phyloP scores from a whole-genome alignment of 1,140 invertebrate genomes.

The Halictus rubicundus region DNA sequence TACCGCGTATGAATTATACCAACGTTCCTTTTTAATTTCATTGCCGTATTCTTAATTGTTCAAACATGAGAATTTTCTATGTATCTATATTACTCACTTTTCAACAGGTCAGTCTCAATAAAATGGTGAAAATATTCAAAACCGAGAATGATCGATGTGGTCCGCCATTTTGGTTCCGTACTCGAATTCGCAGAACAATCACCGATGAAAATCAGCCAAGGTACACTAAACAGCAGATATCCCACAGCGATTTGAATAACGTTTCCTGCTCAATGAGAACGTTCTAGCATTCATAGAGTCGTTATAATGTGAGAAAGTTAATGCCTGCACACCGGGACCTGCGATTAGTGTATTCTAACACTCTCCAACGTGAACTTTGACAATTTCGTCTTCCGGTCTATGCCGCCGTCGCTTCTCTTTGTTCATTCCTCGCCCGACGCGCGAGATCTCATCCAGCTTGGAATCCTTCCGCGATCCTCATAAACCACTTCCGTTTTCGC shows the following conservation, averaged over 20 bases:
- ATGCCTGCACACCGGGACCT: background rate
- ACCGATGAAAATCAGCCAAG: background rate
- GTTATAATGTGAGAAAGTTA: conserved; percentile 41
- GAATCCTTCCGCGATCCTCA: background rate
- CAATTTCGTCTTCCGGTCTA: conserved; percentile 16
- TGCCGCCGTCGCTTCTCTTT: background rate
- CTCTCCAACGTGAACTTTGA: background rate
- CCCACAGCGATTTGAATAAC: background rate
- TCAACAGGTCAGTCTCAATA: background rate
- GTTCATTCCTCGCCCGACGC: background rate
- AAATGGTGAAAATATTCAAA: background rate
- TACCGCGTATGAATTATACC: too few species aligned
- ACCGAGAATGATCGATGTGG: background rate
- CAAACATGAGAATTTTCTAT: too few species aligned
- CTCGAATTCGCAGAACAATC: too few species aligned
- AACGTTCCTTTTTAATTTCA: too few species aligned
- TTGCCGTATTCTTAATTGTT: too few species aligned
- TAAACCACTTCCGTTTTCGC: background rate
- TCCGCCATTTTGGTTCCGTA: background rate
- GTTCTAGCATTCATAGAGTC: conserved; percentile 2
- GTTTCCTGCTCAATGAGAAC: conserved; percentile 21
- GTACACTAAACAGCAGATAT: background rate
- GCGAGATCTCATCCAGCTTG: background rate
- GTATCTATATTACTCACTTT: too few species aligned
- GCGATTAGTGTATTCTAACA: conserved; percentile 29